phyloP scores from a whole-genome alignment of 1,140 invertebrate species.

The Drosophila lacertosa region DNA sequence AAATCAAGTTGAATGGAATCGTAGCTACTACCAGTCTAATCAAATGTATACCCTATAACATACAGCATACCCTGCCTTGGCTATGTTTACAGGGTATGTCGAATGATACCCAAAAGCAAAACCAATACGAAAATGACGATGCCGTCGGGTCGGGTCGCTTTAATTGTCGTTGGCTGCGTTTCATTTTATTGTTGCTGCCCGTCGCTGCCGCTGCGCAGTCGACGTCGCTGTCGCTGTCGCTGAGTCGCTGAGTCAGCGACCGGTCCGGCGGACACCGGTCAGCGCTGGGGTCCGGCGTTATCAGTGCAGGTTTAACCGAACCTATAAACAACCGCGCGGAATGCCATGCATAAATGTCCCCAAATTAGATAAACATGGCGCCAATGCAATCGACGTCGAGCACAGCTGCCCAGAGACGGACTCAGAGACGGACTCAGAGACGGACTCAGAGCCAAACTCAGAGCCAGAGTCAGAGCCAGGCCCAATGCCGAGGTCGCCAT shows the following conservation, averaged over 20 bases:
- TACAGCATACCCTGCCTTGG: neutral
- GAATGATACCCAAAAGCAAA: constrained; percentile 22
- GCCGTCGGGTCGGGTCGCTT: constrained; percentile 33
- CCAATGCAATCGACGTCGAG: constrained; percentile 81
- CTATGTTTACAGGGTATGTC: constrained; percentile 15
- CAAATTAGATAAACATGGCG: constrained; percentile 84
- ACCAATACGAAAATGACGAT: constrained; percentile 30
- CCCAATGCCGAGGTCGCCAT: constrained; percentile 48
- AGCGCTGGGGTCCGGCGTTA: constrained; percentile 48
- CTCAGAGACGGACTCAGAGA: constrained; percentile 1
- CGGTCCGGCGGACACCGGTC: constrained; percentile 17
- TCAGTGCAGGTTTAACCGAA: constrained; percentile 84
- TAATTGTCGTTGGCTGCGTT: constrained; percentile 38
- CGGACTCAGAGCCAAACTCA: constrained; percentile 1
- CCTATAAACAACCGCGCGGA: constrained; percentile 84
- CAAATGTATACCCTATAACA: too few species aligned
- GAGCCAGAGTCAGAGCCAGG: constrained; percentile 10
- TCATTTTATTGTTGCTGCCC: constrained; percentile 36
- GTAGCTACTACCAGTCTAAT: too few species aligned
- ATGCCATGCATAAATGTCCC: constrained; percentile 84
- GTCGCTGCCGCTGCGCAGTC: constrained; percentile 37
- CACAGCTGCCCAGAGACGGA: constrained; percentile 33
- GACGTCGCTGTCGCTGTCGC: constrained; percentile 4
- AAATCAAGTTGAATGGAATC: too few species aligned
- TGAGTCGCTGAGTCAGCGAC: constrained; percentile 15